Evolutionary conservation across 2,113 vertebrate genomes (phyloP), one percentile per base, ranked within the genome.

Genomic region (Cinclus mexicanus): DNA sequence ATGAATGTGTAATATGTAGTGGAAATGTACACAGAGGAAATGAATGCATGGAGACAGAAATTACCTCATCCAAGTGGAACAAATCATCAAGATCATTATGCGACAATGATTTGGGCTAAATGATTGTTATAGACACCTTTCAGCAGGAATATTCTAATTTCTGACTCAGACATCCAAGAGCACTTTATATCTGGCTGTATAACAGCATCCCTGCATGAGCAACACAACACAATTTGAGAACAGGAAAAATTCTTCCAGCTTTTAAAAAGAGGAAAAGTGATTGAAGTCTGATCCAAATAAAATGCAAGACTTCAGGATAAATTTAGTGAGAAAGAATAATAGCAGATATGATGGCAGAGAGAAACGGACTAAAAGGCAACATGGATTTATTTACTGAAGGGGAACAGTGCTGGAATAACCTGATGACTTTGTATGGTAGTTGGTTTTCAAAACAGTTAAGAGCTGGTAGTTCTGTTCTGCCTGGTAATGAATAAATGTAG

Each of bases 1-100:
- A 85, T 52, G n/a, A 76, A 72, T 82, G 47, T 25, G 9, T 70
- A 77, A 72, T 63, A 52, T 86, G 50, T 31, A 47, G 83, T 82
- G 95, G 91, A 96, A 94, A 90, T 78, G 42, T 89, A 67, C 83
- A 28, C 10, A 93, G 76, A 89, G 76, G 83, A 94, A 90, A 92
- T 63, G 56, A 92, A 81, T 61, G 50, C 44, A 52, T 57, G 46
- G 81, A 93, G 90, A 88, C 47, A 92, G 79, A 92, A 77, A 88
- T 83, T 8, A 80, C 80, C 41, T 92, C 78, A 94, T 70, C 59
- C 76, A 41, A 93, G 33, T 87, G 71, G 76, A 86, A 86, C 53
- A 86, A 77, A 64, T 59, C 42, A 47, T 65, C 60, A 41, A 17
- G 76, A 81, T 67, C 63, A 46, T 70, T 83, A 81, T 28, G 28